Conservation (phyloP, 2,888 invertebrate species). For the Lepetodrilus schrolli region DNA sequence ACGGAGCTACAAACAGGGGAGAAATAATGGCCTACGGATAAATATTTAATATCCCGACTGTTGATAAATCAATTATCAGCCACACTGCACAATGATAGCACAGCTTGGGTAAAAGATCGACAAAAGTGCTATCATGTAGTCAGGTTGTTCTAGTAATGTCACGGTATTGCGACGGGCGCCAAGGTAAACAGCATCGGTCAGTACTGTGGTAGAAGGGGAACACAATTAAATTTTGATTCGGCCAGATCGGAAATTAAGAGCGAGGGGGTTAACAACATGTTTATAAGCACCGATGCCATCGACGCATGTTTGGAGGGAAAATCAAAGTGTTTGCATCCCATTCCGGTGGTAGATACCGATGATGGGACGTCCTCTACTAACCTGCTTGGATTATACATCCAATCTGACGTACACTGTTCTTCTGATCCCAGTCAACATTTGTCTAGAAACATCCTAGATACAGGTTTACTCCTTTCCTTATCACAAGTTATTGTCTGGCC, state of each 20-base stretch:
- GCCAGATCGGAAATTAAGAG: too few relatives aligned
- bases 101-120: not conserved
- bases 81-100: not conserved
- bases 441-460: too few relatives aligned
- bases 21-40: not conserved
- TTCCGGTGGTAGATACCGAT: too few relatives aligned
- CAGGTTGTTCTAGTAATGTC: too few relatives aligned
- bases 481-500: not conserved
- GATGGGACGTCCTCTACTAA: too few relatives aligned
- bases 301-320: constrained; percentile 28
- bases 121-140: not conserved
- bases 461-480: too few relatives aligned
- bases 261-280: not conserved
- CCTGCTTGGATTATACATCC: constrained; percentile 18
- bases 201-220: not conserved
- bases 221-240: too few relatives aligned
- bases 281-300: not conserved
- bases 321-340: constrained; percentile 18
- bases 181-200: not conserved
- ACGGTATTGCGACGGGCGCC: too few relatives aligned
- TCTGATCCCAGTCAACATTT: not conserved
- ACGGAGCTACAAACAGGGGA: not conserved
- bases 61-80: constrained; percentile 10
- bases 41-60: constrained; percentile 6
- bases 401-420: not conserved